Evolutionary conservation across 23 tunicate genomes (phyloP), one percentile per base, ranked within the genome.

Genomic region (Styela clava): DNA sequence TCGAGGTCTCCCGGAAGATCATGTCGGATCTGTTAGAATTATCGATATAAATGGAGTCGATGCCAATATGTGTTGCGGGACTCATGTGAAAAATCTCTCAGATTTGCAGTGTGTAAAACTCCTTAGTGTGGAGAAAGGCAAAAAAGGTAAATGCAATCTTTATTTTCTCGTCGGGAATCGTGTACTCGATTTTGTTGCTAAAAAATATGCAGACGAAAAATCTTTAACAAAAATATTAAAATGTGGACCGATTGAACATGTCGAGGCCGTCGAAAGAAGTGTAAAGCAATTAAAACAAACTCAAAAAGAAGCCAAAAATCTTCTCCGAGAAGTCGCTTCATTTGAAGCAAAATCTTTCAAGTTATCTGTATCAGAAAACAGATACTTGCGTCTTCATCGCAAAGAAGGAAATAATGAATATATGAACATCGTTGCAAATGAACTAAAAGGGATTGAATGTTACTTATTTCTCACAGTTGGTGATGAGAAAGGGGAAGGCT

Each of bases 41-140:
- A 83, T 94, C 30, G 95, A 94, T 68, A 89, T 94, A 52, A 74
- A 94, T 70, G 91, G 88, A 1, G 90, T 94, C 22, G 99, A 94
- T 36, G 79, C 88, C 1, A 94, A 94, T 74, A 94, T 94, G 99
- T 94, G 99, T 67, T 94, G 99, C 83, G 99, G 99, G 1, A 94
- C 99, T 0, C 99, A 94, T 79, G 99, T 94, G 18, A 51, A 85
- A 0, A 94, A 89, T 74, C 83, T 94, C 3, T 68, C 99, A 30
- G 92, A 94, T 79, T 74, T 94, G 62, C 88, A 81, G 65, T 64
- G 81, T 34, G 83, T 94, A 16, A 94, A 94, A 82, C 71, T 94
- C 16, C 63, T 94, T 7, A 23, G 72, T 2, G 85, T 74, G 34
- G 99, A 94, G 72, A 94, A 94, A 34, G 99, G 95, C 63, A 94